These are phyloP conservation scores for Alitta virens DNA, from an alignment of 2,888 invertebrate species.

Conservation along the genomic window DNA sequence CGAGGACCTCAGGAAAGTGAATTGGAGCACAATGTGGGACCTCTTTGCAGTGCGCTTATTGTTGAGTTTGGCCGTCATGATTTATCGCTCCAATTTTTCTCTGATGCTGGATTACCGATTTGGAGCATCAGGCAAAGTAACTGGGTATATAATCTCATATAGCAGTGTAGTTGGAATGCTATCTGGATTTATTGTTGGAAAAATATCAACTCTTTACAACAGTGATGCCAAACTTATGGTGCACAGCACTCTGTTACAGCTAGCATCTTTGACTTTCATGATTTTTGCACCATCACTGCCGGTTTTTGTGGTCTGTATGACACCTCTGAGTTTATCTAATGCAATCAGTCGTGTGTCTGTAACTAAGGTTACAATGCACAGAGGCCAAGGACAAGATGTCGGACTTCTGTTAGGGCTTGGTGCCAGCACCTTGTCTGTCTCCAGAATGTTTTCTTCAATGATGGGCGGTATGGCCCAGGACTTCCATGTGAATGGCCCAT, in stretches of 20 bases:
- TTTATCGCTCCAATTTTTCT: slow-evolving; percentile 51
- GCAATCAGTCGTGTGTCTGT: slow-evolving; percentile 46
- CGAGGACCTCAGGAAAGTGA: slow-evolving; percentile 34
- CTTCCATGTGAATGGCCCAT: slow-evolving; percentile 46
- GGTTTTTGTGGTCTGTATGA: slow-evolving; percentile 35
- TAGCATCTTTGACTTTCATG: slow-evolving; percentile 28
- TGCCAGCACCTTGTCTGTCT: slow-evolving; percentile 51
- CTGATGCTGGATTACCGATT: slow-evolving; percentile 43
- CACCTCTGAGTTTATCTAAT: slow-evolving; percentile 47
- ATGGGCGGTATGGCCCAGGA: slow-evolving; percentile 51
- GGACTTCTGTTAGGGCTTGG: slow-evolving; percentile 54
- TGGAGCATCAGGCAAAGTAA: slow-evolving; percentile 38
- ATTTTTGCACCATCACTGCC: slow-evolving; percentile 37
- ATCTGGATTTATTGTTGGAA: slow-evolving; percentile 48
- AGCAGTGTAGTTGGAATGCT: slow-evolving; percentile 44
- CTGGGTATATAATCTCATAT: slow-evolving; percentile 54
- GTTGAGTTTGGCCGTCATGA: slow-evolving; percentile 47
- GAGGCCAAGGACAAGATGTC: slow-evolving; percentile 36
- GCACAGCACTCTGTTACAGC: slow-evolving; percentile 38
- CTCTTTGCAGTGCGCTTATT: slow-evolving; percentile 52
- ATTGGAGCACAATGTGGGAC: slow-evolving; percentile 51
- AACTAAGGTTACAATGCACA: slow-evolving; percentile 44
- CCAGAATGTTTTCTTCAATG: slow-evolving; percentile 52
- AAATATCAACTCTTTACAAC: slow-evolving; percentile 36
- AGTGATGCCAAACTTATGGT: slow-evolving; percentile 38